These are phyloP conservation scores for Poeciliopsis presidionis DNA, from an alignment of 2,797 vertebrate species.

Conservation along the genomic window DNA sequence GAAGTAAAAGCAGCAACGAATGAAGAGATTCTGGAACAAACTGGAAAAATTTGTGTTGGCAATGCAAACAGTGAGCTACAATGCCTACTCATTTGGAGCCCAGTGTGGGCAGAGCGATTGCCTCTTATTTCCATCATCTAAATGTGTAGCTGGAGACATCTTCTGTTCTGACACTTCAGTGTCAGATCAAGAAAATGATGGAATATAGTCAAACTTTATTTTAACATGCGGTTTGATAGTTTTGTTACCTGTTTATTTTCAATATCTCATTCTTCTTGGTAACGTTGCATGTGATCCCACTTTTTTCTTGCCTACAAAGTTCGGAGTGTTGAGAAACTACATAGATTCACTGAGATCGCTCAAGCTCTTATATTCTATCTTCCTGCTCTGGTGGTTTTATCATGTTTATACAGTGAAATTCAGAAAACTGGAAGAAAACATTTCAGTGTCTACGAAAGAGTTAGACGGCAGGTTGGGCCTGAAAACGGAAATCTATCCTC, in stretches of 20 bases:
- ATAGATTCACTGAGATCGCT: not conserved
- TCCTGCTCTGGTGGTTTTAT: not conserved
- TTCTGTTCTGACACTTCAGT: slow-evolving; percentile 19
- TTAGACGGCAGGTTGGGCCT: not conserved
- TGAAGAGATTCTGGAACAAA: slow-evolving; percentile 27
- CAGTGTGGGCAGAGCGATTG: slow-evolving; percentile 22
- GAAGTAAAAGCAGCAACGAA: slow-evolving; percentile 19
- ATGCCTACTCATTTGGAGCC: slow-evolving; percentile 41
- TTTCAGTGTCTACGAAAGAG: not conserved
- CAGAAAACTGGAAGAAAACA: not conserved
- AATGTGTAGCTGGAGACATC: not conserved
- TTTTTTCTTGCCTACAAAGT: not conserved
- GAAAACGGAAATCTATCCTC: not conserved
- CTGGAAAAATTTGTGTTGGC: slow-evolving; percentile 18
- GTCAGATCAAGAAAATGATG: slow-evolving; percentile 1
- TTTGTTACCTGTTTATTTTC: not conserved
- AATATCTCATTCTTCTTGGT: not conserved
- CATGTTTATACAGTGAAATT: not conserved
- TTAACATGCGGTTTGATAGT: not conserved
- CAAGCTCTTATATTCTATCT: not conserved
- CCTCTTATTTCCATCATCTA: slow-evolving; percentile 5
- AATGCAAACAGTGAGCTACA: slow-evolving; percentile 29
- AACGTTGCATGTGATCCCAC: not conserved
- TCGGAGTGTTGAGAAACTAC: not conserved
- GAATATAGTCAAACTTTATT: not conserved